Percentiles rank a stretch among this genome's conserved stretches.
Evolutionary conservation across 2,113 vertebrate species (phyloP).

Genomic region (Varanus salvator): DNA sequence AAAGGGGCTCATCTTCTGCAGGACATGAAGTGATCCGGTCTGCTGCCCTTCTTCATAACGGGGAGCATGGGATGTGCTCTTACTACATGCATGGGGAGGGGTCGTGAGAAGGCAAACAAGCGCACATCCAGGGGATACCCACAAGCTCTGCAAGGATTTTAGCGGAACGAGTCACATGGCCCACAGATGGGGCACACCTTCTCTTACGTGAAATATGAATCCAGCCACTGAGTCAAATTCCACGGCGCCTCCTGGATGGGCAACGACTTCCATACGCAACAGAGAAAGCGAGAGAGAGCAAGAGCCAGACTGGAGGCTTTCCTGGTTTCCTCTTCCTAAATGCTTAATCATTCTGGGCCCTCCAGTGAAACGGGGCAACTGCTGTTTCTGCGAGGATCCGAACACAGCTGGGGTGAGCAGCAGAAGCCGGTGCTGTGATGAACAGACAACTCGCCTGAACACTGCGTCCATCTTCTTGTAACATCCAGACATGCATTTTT

Average conservation of each 20-base stretch:
- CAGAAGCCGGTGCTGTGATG: conserved; percentile 3
- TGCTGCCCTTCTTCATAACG: background rate
- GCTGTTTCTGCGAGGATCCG: background rate
- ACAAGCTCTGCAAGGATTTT: background rate
- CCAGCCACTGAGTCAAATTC: background rate
- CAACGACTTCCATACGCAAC: conserved; percentile 58
- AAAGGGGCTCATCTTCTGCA: conserved; percentile 2
- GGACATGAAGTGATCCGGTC: conserved; percentile 49
- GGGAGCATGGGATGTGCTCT: conserved; percentile 33
- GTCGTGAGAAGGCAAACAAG: conserved; percentile 44
- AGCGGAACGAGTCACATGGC: conserved; percentile 7
- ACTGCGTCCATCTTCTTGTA: background rate
- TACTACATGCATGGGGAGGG: conserved; percentile 2
- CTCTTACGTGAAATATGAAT: conserved; percentile 52
- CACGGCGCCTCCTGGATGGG: conserved; percentile 21
- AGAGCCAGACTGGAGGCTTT: conserved; percentile 39
- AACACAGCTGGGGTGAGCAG: background rate
- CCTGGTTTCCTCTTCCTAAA: conserved; percentile 53
- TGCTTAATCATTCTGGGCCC: conserved; percentile 62
- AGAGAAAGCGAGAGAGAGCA: background rate
- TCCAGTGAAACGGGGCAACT: conserved; percentile 41
- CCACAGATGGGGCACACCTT: conserved; percentile 62
- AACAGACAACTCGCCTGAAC: conserved; percentile 33
- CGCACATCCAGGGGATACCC: conserved; percentile 38
- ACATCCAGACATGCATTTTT: background rate